Evolutionary conservation across 2,113 vertebrate genomes (phyloP).

Genomic region (Heterotis niloticus): DNA sequence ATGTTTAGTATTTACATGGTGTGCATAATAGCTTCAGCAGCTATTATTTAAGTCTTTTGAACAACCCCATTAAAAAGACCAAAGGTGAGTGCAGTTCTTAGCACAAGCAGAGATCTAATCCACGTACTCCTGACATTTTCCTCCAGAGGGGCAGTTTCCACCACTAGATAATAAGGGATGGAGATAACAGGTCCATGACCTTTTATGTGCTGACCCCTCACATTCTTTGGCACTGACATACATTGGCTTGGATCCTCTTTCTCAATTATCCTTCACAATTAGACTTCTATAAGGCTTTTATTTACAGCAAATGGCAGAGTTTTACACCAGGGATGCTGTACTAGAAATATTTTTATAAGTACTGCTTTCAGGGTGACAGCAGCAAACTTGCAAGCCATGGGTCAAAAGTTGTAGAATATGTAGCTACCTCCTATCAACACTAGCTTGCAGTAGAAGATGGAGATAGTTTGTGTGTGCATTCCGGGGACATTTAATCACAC

Average conservation of each 20-base stretch:
- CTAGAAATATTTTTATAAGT: neutral
- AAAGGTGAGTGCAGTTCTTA: constrained; percentile 8
- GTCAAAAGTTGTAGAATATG: too few relatives aligned
- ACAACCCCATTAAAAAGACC: neutral
- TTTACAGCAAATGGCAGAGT: neutral
- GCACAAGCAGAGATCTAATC: neutral
- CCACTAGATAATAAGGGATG: neutral
- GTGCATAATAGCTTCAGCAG: neutral
- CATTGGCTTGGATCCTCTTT: neutral
- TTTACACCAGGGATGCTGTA: neutral
- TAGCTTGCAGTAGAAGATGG: too few relatives aligned
- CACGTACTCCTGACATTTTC: constrained; percentile 10
- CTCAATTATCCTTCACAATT: too few relatives aligned
- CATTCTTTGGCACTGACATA: neutral
- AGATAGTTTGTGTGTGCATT: too few relatives aligned
- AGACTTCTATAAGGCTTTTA: neutral
- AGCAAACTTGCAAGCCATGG: too few relatives aligned
- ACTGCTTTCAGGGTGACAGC: too few relatives aligned
- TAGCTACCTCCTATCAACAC: too few relatives aligned
- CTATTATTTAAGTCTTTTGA: neutral
- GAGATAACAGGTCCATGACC: neutral
- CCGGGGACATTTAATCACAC: too few relatives aligned
- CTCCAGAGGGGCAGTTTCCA: neutral
- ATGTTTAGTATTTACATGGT: neutral
- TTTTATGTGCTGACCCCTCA: constrained; percentile 4